Evolutionary conservation across 2,888 invertebrate species (phyloP), one percentile per base, ranked within the genome.

Genomic region (Amiota mariae): DNA sequence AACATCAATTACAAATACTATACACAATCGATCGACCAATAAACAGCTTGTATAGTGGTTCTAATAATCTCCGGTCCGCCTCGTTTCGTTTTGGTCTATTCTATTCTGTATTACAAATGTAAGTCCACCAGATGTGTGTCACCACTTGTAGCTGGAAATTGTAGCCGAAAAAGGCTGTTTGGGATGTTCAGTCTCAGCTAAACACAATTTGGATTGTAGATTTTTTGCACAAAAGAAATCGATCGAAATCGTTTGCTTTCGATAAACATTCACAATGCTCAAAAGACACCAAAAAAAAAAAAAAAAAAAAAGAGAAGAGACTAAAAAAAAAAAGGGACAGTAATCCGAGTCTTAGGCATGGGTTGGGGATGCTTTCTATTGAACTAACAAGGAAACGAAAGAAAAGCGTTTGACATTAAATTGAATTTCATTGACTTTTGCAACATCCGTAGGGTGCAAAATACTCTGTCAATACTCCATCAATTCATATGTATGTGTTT

Each of bases 1-100:
- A 78, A n/a, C n/a, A 66, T 78, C 80, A 79, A 78, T 82, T 81
- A 79, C 78, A 72, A 56, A 63, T 56, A n/a, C n/a, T n/a, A n/a
- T 3, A 66, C 77, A 77, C 68, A 73, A 79, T 74, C 64, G 24
- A 24, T 9, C 24, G 54, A 68, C 20, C 51, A 48, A 51, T 68
- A 51, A 68, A 68, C 51, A 68, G 67, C 51, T 51, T 47, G 51
- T 20, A 67, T n/a, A 64, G 36, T 12, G n/a, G 57, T 36, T 36
- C 36, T 36, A 36, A 36, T 36, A 36, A 51, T 3, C 54, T n/a
- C 54, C 67, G 66, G 56, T 66, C 71, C 36, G 36, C 36, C 36
- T 6, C 6, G 36, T 36, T 36, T 6, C 36, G 36, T 36, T 36
- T 6, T 36, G 36, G 36, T 36, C 3, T 24, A 24, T 24, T 24